Evolutionary conservation across 2,797 vertebrate species (phyloP), one percentile per base, ranked within the genome.

Genomic region (Austrolebias charrua): DNA sequence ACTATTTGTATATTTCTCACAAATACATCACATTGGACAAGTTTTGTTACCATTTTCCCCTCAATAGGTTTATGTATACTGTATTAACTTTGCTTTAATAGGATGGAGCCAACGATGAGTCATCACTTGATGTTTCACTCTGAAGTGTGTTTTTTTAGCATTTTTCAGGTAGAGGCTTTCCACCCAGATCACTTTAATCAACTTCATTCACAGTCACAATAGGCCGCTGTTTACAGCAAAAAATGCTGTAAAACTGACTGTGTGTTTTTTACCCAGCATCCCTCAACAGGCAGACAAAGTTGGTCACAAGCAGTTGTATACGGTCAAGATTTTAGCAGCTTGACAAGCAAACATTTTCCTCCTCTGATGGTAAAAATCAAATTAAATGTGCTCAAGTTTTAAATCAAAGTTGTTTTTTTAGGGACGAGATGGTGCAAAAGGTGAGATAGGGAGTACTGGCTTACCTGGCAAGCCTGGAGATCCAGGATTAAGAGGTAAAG

Each of bases 401-500:
- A 50, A 29, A 45, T 62, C 15, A 16, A 11, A 50, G 14, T 84
- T 15, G 72, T 49, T 81, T 85, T n/a, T 76, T 46, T 44, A 96
- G 95, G 95, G 95, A 3, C 90, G 90, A 3, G 86, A 86, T 55
- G 94, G 94, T 33, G 80, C 5, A 12, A 94, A 93, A 76, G 95
- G 95, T 12, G 87, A 92, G 5, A 93, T 91, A 60, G 95, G 95
- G 14, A 78, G 71, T 38, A 28, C 78, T 47, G 94, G 94, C 40
- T 71, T 79, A 38, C 67, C 88, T 16, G 95, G 93, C 71, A 92
- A 89, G 78, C 72, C 91, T 71, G 95, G 93, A 81, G 65, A 89
- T 69, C 78, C 91, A 24, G 94, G 95, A 91, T 92, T 95, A 94
- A 96, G 93, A 95, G 95, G 95, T 95, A 94, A 95, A 95, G 95